phyloP scores from a whole-genome alignment of 2,797 vertebrate species.

The Myripristis murdjan region DNA sequence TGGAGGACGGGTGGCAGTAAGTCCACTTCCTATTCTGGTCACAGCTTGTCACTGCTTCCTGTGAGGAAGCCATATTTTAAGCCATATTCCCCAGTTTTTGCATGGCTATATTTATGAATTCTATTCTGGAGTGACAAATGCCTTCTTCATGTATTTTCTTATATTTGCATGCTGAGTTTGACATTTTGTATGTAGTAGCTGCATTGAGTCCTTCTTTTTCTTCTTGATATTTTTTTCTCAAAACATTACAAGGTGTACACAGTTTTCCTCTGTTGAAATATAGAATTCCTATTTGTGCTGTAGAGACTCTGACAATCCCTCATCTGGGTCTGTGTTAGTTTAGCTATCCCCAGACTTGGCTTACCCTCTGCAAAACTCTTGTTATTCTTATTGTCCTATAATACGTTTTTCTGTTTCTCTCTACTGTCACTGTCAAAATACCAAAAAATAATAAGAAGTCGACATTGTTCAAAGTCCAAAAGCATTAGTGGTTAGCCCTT shows the following conservation, averaged over 20 bases:
- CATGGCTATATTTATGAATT: no score
- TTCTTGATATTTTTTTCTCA: slow-evolving; percentile 8
- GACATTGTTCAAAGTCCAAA: slow-evolving; percentile 33
- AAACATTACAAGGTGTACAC: slow-evolving; percentile 3
- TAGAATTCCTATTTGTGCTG: background rate
- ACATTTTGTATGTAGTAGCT: slow-evolving; percentile 25
- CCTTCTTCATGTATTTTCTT: slow-evolving; percentile 21
- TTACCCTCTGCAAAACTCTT: no score
- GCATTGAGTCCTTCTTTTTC: slow-evolving; percentile 10
- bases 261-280: background rate
- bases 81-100: slow-evolving; percentile 7
- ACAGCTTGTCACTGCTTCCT: slow-evolving; percentile 47
- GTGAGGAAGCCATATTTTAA: slow-evolving; percentile 80
- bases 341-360: no score
- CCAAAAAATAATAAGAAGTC: slow-evolving; percentile 25
- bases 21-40: slow-evolving; percentile 63
- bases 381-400: slow-evolving; percentile 19
- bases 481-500: slow-evolving; percentile 10
- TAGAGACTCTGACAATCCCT: background rate
- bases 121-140: slow-evolving; percentile 6
- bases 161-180: slow-evolving; percentile 26
- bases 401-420: slow-evolving; percentile 48
- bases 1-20: slow-evolving; percentile 99
- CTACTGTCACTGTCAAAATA: no score
- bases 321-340: slow-evolving; percentile 12